These are phyloP conservation scores for Colossoma macropomum DNA, from an alignment of 2,113 vertebrate species.

Conservation along the genomic window DNA sequence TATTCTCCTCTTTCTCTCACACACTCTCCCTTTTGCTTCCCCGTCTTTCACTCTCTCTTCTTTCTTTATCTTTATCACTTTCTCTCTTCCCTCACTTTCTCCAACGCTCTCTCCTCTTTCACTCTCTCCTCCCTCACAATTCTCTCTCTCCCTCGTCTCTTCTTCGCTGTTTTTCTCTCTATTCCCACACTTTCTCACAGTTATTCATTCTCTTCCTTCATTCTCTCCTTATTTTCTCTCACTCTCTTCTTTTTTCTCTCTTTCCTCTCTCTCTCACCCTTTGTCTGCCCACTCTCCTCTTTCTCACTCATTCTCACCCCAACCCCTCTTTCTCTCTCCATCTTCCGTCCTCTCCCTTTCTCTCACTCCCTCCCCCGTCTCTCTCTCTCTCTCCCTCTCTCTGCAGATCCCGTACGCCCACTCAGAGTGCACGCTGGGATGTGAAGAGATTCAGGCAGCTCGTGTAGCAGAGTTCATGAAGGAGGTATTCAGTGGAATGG, in stretches of 20 bases:
- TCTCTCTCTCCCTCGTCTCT: too few species aligned
- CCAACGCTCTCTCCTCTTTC: too few species aligned
- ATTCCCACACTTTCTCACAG: background rate
- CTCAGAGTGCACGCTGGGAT: slow-evolving; percentile 52
- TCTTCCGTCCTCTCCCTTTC: background rate
- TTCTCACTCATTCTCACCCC: background rate
- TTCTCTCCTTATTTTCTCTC: background rate
- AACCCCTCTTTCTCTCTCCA: background rate
- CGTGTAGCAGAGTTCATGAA: slow-evolving; percentile 47
- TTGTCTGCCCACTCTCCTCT: background rate
- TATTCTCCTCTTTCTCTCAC: too few species aligned
- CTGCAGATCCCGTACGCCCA: slow-evolving; percentile 44
- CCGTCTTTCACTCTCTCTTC: too few species aligned
- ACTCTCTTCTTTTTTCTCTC: background rate
- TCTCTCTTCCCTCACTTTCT: background rate
- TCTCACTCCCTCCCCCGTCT: slow-evolving; percentile 31
- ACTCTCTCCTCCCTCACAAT: too few species aligned
- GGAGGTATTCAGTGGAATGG: slow-evolving; percentile 40
- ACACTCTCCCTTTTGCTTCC: too few species aligned
- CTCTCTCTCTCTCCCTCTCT: background rate
- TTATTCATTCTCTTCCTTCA: background rate
- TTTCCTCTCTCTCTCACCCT: background rate
- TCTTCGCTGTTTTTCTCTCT: too few species aligned
- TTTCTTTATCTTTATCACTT: background rate
- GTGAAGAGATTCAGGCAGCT: slow-evolving; percentile 40